Evolutionary conservation across 37 sponge, comb jelly and placozoan species (phyloP), one percentile per base, ranked within the genome.

Genomic region (Theonella swinhoei): DNA sequence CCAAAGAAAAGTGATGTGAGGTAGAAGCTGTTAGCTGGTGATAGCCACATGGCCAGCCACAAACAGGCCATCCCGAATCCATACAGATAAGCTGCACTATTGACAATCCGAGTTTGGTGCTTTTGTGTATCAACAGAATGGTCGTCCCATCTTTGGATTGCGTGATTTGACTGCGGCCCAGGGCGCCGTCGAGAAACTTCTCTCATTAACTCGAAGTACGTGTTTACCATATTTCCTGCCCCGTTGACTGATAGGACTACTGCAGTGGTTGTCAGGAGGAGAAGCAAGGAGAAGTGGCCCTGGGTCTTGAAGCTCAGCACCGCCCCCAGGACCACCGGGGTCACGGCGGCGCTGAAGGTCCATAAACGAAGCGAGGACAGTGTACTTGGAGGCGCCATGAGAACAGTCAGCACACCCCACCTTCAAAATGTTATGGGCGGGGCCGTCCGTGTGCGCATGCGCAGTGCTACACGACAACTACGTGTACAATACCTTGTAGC

Each of bases 191-290:
- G 30, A 74, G 89, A 83, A 8, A 92, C 86, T 2, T 87, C 84
- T 28, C 80, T 47, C 76, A 89, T 89, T 40, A 64, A 79, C 34
- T 95, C 94, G 66, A 93, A 93, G 75, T 90, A 95, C 4, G 91
- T 93, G 61, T 95, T 95, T 30, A 95, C 96, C 70, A 92, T 77
- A 39, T 95, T 95, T 29, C 94, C 96, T 22, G 96, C 96, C n/a
- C 85, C 85, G 59, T 95, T 93, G 37, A 95, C 91, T 3, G 94
- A 72, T 24, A 93, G 36, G 0, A 95, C 91, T 42, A 85, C 70
- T 0, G 54, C 73, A 4, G 86, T 42, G 20, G 91, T 78, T 11
- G 89, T 39, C 1, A 88, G 62, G 36, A 79, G 71, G 38, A 91
- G 62, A 19, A 75, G 4, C 4, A 80, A 4, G 33, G 62, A 28